Percentiles rank a stretch among this genome's conserved stretches.
phyloP scores from a whole-genome alignment of 2,888 invertebrate genomes.

The Glyphotaelius pellucidus region DNA sequence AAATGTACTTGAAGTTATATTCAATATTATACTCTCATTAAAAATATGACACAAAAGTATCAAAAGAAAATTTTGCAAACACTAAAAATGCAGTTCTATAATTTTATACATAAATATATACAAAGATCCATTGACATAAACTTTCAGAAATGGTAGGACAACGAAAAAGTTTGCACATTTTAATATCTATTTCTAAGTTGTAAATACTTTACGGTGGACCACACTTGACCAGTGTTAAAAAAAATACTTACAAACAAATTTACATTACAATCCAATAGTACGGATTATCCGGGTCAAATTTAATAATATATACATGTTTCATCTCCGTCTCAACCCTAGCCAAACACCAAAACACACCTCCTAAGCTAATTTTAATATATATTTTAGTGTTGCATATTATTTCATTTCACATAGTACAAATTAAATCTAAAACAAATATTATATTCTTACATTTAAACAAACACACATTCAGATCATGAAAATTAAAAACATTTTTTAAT shows the following conservation, averaged over 20 bases:
- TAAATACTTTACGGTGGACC: conserved; percentile 41
- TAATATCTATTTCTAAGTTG: conserved; percentile 10
- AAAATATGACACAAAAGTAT: neutral
- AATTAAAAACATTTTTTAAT: neutral
- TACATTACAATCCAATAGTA: conserved; percentile 42
- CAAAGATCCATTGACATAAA: neutral
- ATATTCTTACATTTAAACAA: conserved; percentile 4
- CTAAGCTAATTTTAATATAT: neutral
- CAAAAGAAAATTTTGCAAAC: conserved; percentile 5
- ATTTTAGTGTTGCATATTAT: neutral
- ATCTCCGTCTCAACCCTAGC: neutral
- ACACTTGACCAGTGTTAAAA: conserved; percentile 40
- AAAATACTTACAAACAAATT: conserved; percentile 26
- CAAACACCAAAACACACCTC: neutral
- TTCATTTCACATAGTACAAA: conserved; percentile 9
- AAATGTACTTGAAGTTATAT: neutral
- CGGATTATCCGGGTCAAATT: conserved; percentile 8
- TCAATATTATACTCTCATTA: neutral
- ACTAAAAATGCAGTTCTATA: conserved; percentile 22
- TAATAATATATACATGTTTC: neutral
- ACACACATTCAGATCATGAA: conserved; percentile 1
- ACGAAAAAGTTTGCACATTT: conserved; percentile 36
- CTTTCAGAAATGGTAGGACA: neutral
- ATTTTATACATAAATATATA: conserved; percentile 12
- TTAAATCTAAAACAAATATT: conserved; percentile 2